Percentiles rank a stretch among this genome's conserved stretches.
Conservation (phyloP, 2,113 vertebrate species). For the Passer montanus region DNA sequence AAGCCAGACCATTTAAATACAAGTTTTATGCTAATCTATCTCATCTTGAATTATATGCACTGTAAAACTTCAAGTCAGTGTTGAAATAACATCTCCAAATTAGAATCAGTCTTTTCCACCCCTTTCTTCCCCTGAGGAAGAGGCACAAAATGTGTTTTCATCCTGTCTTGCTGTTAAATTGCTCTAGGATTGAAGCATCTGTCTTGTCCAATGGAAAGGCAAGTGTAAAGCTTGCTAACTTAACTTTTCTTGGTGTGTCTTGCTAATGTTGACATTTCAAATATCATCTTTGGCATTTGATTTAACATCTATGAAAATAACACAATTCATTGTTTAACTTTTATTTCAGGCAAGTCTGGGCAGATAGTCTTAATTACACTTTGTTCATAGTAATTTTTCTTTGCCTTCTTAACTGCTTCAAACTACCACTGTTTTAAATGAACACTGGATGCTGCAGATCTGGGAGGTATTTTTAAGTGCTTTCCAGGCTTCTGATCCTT, state of each 20-base stretch:
- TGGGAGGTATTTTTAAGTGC: neutral
- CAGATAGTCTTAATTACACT: neutral
- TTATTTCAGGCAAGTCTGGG: constrained; percentile 25
- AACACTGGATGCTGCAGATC: neutral
- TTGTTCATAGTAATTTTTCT: constrained; percentile 7
- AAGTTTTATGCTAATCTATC: neutral
- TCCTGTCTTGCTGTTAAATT: neutral
- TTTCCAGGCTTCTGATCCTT: neutral
- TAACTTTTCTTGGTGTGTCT: neutral
- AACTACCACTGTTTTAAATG: neutral
- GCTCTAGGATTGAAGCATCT: neutral
- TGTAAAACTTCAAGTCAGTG: neutral
- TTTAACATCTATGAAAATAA: neutral
- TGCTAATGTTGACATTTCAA: neutral
- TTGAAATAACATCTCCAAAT: neutral
- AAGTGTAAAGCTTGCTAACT: neutral
- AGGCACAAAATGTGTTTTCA: neutral
- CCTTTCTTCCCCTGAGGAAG: neutral
- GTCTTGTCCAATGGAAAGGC: neutral
- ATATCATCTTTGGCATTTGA: neutral
- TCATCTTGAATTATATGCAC: neutral
- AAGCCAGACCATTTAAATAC: neutral
- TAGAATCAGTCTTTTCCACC: neutral
- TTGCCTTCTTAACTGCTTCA: neutral
- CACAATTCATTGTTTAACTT: neutral